phyloP scores from a whole-genome alignment of 2,888 invertebrate species.

The Sinohyriopsis cumingii region DNA sequence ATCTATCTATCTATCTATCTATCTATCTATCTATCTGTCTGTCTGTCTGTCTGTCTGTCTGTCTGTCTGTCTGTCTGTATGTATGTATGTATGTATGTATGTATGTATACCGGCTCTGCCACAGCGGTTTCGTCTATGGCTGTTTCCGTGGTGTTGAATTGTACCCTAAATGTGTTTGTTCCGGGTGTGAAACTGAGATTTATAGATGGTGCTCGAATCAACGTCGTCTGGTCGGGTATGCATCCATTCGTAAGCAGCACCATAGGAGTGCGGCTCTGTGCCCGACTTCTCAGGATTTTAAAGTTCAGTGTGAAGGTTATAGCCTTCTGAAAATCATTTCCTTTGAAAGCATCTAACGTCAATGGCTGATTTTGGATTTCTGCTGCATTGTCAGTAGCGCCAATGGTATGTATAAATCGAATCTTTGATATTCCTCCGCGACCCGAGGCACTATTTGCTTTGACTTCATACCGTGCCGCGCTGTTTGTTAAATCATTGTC shows the following conservation, averaged over 20 bases:
- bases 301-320: slow-evolving; percentile 34
- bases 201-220: slow-evolving; percentile 24
- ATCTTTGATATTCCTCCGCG: slow-evolving; percentile 26
- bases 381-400: slow-evolving; percentile 23
- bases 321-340: slow-evolving; percentile 36
- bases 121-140: slow-evolving; percentile 19
- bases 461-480: slow-evolving; percentile 24
- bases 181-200: slow-evolving; percentile 26
- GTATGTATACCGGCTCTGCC: slow-evolving; percentile 23
- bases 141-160: slow-evolving; percentile 22
- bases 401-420: slow-evolving; percentile 19
- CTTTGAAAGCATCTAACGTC: slow-evolving; percentile 30
- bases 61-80: background rate
- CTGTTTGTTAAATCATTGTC: slow-evolving; percentile 25
- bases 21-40: background rate
- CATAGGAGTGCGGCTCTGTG: slow-evolving; percentile 21
- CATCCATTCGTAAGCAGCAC: slow-evolving; percentile 30
- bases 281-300: slow-evolving; percentile 25
- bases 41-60: background rate
- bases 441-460: slow-evolving; percentile 15
- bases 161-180: slow-evolving; percentile 17
- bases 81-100: background rate
- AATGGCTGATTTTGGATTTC: slow-evolving; percentile 36
- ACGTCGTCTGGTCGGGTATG: slow-evolving; percentile 7
- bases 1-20: background rate